Evolutionary conservation across 2,113 vertebrate species (phyloP), one percentile per base, ranked within the genome.

Genomic region (Lepidothrix coronata): DNA sequence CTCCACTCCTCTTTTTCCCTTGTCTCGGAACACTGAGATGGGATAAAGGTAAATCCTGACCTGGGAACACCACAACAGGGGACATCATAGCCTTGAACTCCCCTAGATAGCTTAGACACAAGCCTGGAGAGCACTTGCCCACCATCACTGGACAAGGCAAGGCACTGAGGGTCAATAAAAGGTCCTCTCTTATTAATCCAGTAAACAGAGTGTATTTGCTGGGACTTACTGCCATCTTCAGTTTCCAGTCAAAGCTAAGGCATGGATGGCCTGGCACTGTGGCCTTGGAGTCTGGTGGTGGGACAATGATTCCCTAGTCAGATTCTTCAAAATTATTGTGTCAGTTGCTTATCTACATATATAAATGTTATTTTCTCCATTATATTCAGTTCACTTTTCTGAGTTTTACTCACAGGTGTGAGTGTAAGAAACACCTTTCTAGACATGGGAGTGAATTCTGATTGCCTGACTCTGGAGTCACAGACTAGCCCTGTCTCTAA

Each of bases 161-260:
- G 44, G n/a, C 27, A 28, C 6, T 16, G 11, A 61, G 44, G 55
- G 59, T 66, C 63, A 51, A 17, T 62, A n/a, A 73, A 88, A 87
- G 23, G 19, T 52, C 14, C 5, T 68, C 16, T 61, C 8, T 74
- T 27, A 59, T 39, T 82, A 83, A 57, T 85, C 28, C 37, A 70
- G 6, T 48, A 86, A 67, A 20, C 28, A 80, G 43, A 79, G 8
- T 2, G 4, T 66, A 89, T 96, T 88, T 95, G 46, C 87, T 93
- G 82, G 46, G 67, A 73, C 81, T 73, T 94, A 55, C 93, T 95
- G 91, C 87, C 93, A 91, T 94, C 89, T 97, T 97, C 91, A 96
- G 93, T 94, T 88, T 55, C 90, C 62, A 73, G 49, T 19, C 88
- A 96, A 95, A 95, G 70, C 24, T 61, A 43, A 95, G 44, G n/a